Conservation (phyloP, 64 coral and sea anemone genomes). For the Hydrozoanthus tunicans region DNA sequence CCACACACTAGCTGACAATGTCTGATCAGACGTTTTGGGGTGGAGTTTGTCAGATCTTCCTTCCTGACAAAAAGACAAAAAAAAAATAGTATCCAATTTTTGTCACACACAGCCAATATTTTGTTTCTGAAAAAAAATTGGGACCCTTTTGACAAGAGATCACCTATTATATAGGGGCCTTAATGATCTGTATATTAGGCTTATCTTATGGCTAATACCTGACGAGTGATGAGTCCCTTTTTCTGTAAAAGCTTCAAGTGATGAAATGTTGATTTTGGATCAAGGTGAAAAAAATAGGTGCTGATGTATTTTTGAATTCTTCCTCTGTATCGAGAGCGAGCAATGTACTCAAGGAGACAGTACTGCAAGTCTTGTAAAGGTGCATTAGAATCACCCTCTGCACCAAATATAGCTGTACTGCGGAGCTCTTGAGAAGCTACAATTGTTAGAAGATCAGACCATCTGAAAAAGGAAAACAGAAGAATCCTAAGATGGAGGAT, state of each 20-base stretch:
- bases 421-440: conserved; percentile 90
- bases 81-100: no score
- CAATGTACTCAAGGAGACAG: conserved; percentile 87
- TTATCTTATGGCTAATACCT: conserved; percentile 26
- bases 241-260: conserved; percentile 63
- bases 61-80: no score
- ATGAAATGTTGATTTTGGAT: conserved; percentile 67
- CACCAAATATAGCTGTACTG: conserved; percentile 60
- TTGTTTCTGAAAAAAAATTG: no score
- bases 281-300: conserved; percentile 56
- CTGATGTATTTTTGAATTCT: conserved; percentile 65
- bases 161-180: no score
- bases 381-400: conserved; percentile 62
- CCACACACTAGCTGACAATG: no score
- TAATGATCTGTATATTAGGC: no score
- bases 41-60: no score
- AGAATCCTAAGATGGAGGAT: no score
- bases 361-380: conserved; percentile 61
- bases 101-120: no score
- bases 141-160: no score
- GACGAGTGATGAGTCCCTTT: conserved; percentile 60
- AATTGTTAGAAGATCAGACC: conserved; percentile 77
- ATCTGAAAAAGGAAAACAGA: conserved; percentile 31
- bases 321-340: conserved; percentile 70
- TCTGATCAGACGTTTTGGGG: no score